Evolutionary conservation across 2,888 invertebrate species (phyloP), one percentile per base, ranked within the genome.

Genomic region (Carabus problematicus): DNA sequence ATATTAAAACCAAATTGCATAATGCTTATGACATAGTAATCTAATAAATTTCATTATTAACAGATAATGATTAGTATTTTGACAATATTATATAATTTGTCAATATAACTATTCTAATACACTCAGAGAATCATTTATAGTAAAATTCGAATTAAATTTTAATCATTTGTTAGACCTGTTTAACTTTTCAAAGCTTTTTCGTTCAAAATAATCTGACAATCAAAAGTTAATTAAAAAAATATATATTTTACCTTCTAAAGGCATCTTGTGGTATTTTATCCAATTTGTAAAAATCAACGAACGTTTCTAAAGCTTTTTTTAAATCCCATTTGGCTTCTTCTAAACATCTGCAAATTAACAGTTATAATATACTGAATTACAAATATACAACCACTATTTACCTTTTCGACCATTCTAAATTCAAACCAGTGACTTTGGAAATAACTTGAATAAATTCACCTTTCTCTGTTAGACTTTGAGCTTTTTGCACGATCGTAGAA

Each of bases 251-350:
- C 71, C 70, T 70, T 41, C 61, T 40, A 75, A 79, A 79, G 29
- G 78, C 79, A 56, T 75, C 72, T 39, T 64, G 59, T 1, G 80
- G 81, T 66, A 81, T 78, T 73, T 77, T 78, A 72, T 80, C 79
- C 11, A 75, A 73, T 74, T 81, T 80, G 70, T 78, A 79, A 52
- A 80, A 73, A 61, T 80, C 78, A 0, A 80, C 78, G 71, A 88
- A 88, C 0, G 84, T 78, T 39, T 77, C 74, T 11, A 84, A 80
- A 1, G 87, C 83, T 71, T 81, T 81, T 49, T 84, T 82, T 71
- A 89, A 83, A 78, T 91, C 85, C 88, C 89, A 91, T 16, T 84
- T 81, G 73, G 87, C 88, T 71, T 86, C 83, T 74, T 87, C 86
- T 70, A 92, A 80, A 75, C 89, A 91, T 75, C 89, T 89, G 79